These are phyloP conservation scores for Carassius auratus DNA, from an alignment of 2,113 vertebrate species.

Conservation along the genomic window DNA sequence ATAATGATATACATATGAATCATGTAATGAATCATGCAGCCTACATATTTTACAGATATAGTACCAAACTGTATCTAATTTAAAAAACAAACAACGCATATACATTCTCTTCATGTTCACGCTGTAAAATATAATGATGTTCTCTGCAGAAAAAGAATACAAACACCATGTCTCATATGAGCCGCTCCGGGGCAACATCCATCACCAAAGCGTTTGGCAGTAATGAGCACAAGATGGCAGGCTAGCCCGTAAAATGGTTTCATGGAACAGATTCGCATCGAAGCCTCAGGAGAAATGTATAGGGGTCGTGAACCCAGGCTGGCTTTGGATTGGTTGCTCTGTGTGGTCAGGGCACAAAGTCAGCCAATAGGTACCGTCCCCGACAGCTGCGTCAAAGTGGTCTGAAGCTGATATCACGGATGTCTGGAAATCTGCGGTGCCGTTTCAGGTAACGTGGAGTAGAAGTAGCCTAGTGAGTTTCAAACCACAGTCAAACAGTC, in stretches of 20 bases:
- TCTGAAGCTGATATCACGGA: constrained; percentile 33
- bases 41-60: constrained; percentile 1
- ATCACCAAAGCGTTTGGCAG: constrained; percentile 11
- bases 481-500: neutral
- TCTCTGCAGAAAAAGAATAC: neutral
- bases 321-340: constrained; percentile 65
- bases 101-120: neutral
- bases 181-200: constrained; percentile 26
- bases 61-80: neutral
- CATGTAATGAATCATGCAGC: neutral
- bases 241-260: constrained; percentile 3
- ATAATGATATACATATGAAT: neutral
- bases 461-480: constrained; percentile 3
- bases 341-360: constrained; percentile 64
- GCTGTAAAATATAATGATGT: constrained; percentile 18
- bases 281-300: constrained; percentile 53
- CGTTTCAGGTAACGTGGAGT: constrained; percentile 24
- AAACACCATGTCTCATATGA: constrained; percentile 9
- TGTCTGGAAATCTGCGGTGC: constrained; percentile 42
- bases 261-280: constrained; percentile 5
- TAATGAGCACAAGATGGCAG: constrained; percentile 38
- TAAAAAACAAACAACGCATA: neutral
- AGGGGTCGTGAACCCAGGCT: constrained; percentile 70
- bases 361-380: constrained; percentile 68
- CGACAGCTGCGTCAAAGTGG: constrained; percentile 42